A percentile compares a stretch with the other conserved stretches of the same genome.
Evolutionary conservation across 2,888 invertebrate genomes (phyloP).

Genomic region (Tenthredo livida): DNA sequence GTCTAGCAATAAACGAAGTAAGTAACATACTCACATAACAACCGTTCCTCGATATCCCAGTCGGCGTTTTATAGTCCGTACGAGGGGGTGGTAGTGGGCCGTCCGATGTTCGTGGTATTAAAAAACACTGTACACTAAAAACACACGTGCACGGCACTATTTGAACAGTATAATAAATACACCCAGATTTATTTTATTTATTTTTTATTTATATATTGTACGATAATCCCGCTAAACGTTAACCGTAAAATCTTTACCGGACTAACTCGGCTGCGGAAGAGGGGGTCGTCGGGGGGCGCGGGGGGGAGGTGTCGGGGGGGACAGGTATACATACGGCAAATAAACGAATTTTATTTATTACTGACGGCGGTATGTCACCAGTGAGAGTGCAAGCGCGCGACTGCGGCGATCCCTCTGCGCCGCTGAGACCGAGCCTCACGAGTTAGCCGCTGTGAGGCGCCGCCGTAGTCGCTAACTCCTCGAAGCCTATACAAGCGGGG

Average conservation of each 20-base stretch:
- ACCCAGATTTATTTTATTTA: background rate
- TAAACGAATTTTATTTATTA: slow-evolving; percentile 55
- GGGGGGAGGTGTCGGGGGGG: background rate
- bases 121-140: slow-evolving; percentile 28
- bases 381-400: slow-evolving; percentile 75
- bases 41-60: slow-evolving; percentile 64
- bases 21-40: slow-evolving; percentile 68
- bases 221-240: background rate
- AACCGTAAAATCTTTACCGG: slow-evolving; percentile 20
- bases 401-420: slow-evolving; percentile 71
- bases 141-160: slow-evolving; percentile 66
- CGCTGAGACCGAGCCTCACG: slow-evolving; percentile 65
- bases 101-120: slow-evolving; percentile 53
- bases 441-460: slow-evolving; percentile 65
- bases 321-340: slow-evolving; percentile 57
- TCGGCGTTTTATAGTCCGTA: slow-evolving; percentile 53
- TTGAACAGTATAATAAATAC: slow-evolving; percentile 48
- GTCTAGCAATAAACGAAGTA: background rate
- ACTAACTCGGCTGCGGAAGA: slow-evolving; percentile 51
- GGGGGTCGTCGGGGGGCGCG: background rate
- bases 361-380: slow-evolving; percentile 63
- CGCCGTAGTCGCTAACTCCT: slow-evolving; percentile 56
- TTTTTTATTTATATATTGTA: background rate
- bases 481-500: slow-evolving; percentile 46
- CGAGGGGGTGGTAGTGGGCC: background rate